Evolutionary conservation across 2,113 vertebrate species (phyloP).

Genomic region (Gavialis gangeticus): DNA sequence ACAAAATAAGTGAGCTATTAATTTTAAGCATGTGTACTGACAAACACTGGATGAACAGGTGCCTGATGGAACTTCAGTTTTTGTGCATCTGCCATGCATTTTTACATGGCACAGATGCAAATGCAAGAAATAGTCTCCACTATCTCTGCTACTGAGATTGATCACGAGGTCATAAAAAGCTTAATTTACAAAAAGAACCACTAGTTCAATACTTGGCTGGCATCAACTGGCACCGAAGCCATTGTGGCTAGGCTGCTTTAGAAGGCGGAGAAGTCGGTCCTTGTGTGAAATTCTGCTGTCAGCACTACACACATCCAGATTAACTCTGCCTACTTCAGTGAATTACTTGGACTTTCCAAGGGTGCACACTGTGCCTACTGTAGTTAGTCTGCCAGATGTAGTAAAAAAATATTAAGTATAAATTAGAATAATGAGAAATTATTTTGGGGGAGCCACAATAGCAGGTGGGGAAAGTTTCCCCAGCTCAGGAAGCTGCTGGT

Average conservation of each 20-base stretch:
- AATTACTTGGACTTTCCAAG: neutral
- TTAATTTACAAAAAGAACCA: slow-evolving; percentile 4
- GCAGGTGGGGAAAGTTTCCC: too few relatives aligned
- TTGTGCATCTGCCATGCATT: neutral
- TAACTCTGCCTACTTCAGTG: neutral
- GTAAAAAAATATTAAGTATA: neutral
- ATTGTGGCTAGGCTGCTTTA: neutral
- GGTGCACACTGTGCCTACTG: neutral
- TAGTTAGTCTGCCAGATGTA: neutral
- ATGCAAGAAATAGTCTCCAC: neutral
- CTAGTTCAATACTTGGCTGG: neutral
- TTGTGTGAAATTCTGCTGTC: neutral
- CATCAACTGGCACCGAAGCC: slow-evolving; percentile 9
- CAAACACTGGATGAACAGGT: neutral
- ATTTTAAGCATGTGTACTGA: neutral
- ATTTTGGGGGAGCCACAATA: too few relatives aligned
- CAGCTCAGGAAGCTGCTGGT: too few relatives aligned
- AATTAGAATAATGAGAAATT: too few relatives aligned
- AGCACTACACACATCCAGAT: neutral
- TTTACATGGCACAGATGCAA: neutral
- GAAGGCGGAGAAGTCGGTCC: neutral
- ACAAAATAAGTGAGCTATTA: neutral
- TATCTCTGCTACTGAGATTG: neutral
- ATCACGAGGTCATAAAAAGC: neutral
- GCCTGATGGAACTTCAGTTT: neutral